phyloP scores from a whole-genome alignment of 2,113 vertebrate species.

The Cinclus mexicanus region DNA sequence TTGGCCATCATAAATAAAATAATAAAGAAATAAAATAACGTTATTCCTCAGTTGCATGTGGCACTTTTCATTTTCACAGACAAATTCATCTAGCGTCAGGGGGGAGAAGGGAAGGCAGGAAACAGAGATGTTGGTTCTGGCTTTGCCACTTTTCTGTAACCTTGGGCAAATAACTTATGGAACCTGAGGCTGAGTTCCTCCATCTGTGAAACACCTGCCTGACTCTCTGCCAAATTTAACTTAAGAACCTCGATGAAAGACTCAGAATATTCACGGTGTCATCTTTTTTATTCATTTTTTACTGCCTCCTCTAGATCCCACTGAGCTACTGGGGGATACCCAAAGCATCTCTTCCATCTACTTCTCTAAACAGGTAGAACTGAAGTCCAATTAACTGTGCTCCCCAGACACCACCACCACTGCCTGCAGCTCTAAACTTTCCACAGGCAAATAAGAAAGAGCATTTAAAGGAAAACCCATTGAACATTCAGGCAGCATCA shows the following conservation, averaged over 20 bases:
- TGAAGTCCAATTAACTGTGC: constrained; percentile 25
- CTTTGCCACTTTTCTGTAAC: constrained; percentile 4
- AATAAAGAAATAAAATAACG: constrained; percentile 1
- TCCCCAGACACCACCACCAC: background rate
- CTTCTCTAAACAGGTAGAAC: constrained; percentile 41
- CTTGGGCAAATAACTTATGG: background rate
- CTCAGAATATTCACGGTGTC: background rate
- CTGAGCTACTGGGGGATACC: constrained; percentile 21
- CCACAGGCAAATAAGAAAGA: constrained; percentile 24
- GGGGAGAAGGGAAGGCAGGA: background rate
- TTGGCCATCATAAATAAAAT: background rate
- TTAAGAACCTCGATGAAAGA: constrained; percentile 9
- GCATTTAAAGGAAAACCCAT: constrained; percentile 3
- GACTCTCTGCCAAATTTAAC: constrained; percentile 17
- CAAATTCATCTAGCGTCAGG: background rate
- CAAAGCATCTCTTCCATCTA: constrained; percentile 15
- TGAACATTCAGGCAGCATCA: constrained; percentile 40
- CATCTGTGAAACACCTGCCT: constrained; percentile 40
- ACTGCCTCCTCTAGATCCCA: background rate
- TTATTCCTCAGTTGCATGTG: background rate
- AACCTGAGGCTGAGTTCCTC: constrained; percentile 7
- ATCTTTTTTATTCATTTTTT: constrained; percentile 37
- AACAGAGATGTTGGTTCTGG: background rate
- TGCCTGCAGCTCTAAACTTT: constrained; percentile 11
- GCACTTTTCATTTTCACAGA: background rate